Conservation (phyloP, 2,797 vertebrate species). For the Pseudochaenichthys georgianus region DNA sequence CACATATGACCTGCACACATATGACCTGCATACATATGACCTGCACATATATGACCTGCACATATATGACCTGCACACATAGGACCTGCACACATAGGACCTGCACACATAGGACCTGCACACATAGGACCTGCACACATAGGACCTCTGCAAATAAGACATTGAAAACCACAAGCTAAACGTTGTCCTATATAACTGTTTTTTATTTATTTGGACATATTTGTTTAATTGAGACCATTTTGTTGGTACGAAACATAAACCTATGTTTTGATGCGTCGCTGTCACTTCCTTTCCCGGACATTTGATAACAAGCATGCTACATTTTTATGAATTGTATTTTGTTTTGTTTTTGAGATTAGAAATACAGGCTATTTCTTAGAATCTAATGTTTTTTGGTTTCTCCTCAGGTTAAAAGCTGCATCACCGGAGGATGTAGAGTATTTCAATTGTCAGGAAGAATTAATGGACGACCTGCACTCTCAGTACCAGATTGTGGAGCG, state of each 20-base stretch:
- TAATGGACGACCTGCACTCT: conserved; percentile 96
- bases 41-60: not conserved
- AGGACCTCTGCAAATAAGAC: not conserved
- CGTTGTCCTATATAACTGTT: no score
- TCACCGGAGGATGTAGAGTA: conserved; percentile 99
- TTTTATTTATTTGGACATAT: not conserved
- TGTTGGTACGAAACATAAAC: no score
- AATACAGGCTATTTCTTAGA: not conserved
- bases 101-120: no score
- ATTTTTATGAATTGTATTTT: not conserved
- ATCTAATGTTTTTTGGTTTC: not conserved
- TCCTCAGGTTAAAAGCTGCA: conserved; percentile 92
- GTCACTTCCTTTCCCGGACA: not conserved
- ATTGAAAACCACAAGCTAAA: not conserved
- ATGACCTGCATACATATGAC: no score
- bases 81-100: no score
- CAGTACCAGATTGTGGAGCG: conserved; percentile 98
- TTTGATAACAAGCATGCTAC: not conserved
- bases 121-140: not conserved
- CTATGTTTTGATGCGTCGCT: not conserved
- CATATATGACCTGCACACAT: not conserved
- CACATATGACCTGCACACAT: no score
- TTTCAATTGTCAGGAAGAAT: conserved; percentile 96
- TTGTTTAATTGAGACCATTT: not conserved
- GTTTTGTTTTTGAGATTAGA: not conserved